These are phyloP conservation scores for Chaetodon auriga DNA, from an alignment of 2,113 vertebrate genomes.

Conservation along the genomic window DNA sequence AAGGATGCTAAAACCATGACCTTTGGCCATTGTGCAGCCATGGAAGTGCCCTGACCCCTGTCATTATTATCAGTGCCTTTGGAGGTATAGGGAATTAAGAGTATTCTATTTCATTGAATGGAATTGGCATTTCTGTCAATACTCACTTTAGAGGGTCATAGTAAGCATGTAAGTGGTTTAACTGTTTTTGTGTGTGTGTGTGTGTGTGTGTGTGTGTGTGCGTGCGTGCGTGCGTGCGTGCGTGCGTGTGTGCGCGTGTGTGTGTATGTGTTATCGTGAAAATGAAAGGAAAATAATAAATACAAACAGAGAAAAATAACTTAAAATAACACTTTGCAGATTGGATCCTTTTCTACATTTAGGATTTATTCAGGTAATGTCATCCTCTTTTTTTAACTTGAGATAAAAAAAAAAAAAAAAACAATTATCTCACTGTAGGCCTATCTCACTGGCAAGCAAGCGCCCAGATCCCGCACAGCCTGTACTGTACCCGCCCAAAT, in stretches of 20 bases:
- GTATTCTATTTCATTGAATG: conserved; percentile 27
- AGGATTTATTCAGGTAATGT: background rate
- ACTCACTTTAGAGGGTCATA: conserved; percentile 7
- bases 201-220: background rate
- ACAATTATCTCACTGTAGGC: conserved; percentile 13
- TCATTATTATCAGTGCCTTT: conserved; percentile 40
- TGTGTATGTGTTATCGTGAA: background rate
- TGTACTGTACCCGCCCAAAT: conserved; percentile 65
- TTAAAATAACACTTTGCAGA: background rate
- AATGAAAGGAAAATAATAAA: background rate
- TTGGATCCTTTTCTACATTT: background rate
- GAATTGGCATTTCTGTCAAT: conserved; percentile 44
- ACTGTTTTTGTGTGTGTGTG: background rate
- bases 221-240: background rate
- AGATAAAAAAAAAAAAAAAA: background rate
- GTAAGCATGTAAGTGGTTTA: conserved; percentile 23
- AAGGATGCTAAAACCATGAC: conserved; percentile 3
- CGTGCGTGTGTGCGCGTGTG: background rate
- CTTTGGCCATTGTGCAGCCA: conserved; percentile 11
- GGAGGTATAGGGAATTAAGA: conserved; percentile 19
- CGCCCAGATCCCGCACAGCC: conserved; percentile 41
- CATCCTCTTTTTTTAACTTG: background rate
- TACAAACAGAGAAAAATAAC: background rate
- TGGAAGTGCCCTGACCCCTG: conserved; percentile 14
- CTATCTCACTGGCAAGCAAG: conserved; percentile 21